phyloP scores from a whole-genome alignment of 2,888 invertebrate genomes.

The Drepanosiphum platanoidis region DNA sequence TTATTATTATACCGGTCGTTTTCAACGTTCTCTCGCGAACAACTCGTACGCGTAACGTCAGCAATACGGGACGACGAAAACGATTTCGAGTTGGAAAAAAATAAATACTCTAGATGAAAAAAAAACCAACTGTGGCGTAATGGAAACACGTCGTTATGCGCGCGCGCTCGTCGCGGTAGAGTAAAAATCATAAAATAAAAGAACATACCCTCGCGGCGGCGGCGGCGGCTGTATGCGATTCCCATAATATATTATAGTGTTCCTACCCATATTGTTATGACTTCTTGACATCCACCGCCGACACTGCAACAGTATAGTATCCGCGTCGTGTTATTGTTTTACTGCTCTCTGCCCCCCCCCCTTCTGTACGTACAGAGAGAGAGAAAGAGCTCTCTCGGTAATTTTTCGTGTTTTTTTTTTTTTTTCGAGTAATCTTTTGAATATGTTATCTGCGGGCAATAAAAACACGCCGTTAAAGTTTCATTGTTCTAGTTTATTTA shows the following conservation, averaged over 20 bases:
- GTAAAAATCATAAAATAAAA: slow-evolving; percentile 32
- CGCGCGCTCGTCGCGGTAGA: neutral
- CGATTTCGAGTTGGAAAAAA: neutral
- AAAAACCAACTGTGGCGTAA: slow-evolving; percentile 42
- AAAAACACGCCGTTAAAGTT: slow-evolving; percentile 49
- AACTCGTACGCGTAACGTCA: slow-evolving; percentile 5
- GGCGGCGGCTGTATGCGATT: neutral
- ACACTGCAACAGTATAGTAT: neutral
- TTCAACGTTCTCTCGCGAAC: slow-evolving; percentile 9
- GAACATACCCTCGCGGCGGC: neutral
- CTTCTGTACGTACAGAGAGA: no score
- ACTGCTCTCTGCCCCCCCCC: slow-evolving; percentile 44
- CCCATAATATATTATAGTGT: neutral
- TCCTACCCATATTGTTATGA: slow-evolving; percentile 34
- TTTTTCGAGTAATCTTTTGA: slow-evolving; percentile 47
- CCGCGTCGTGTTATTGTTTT: slow-evolving; percentile 48
- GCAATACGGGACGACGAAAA: neutral
- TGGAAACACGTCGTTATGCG: slow-evolving; percentile 14
- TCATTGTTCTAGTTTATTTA: slow-evolving; percentile 48
- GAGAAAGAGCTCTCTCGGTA: no score
- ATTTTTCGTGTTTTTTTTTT: no score
- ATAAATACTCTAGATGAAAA: no score
- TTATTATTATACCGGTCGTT: neutral
- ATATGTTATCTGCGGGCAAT: slow-evolving; percentile 50
- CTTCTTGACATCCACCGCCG: slow-evolving; percentile 14